These are phyloP conservation scores for Cosmia trapezina DNA, from an alignment of 2,888 invertebrate species.

Conservation along the genomic window DNA sequence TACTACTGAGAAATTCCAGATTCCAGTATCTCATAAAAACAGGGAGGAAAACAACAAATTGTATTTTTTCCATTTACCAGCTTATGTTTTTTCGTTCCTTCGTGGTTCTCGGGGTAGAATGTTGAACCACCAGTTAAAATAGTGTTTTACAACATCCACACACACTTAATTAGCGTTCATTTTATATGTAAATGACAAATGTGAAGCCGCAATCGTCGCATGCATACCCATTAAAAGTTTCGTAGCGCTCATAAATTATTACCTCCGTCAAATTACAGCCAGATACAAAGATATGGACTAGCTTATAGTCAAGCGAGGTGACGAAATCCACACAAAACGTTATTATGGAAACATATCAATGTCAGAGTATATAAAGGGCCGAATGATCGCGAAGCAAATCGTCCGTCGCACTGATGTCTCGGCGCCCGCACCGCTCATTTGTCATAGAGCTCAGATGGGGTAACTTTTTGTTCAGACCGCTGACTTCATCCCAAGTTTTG, in stretches of 20 bases:
- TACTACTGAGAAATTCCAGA: no score
- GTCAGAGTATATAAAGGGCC: constrained; percentile 71
- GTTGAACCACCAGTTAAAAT: neutral
- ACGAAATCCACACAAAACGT: constrained; percentile 65
- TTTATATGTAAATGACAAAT: constrained; percentile 35
- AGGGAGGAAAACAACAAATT: no score
- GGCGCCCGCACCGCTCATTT: constrained; percentile 80
- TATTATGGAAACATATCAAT: constrained; percentile 72
- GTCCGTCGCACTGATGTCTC: constrained; percentile 81
- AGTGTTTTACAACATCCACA: constrained; percentile 23
- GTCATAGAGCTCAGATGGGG: constrained; percentile 87
- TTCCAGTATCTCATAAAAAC: no score
- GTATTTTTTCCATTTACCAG: neutral
- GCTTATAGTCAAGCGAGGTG: constrained; percentile 19
- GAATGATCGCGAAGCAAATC: constrained; percentile 85
- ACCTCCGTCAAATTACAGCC: constrained; percentile 21
- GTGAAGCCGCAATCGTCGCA: constrained; percentile 18
- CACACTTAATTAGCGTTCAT: constrained; percentile 39
- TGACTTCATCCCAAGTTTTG: constrained; percentile 86
- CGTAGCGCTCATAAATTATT: constrained; percentile 30
- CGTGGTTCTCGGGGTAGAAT: neutral
- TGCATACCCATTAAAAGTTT: constrained; percentile 55
- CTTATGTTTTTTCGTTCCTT: neutral
- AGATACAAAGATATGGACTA: constrained; percentile 14
- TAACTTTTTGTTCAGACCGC: constrained; percentile 87